Conservation (phyloP, 2,797 vertebrate species). For the Muscicapa comitata region DNA sequence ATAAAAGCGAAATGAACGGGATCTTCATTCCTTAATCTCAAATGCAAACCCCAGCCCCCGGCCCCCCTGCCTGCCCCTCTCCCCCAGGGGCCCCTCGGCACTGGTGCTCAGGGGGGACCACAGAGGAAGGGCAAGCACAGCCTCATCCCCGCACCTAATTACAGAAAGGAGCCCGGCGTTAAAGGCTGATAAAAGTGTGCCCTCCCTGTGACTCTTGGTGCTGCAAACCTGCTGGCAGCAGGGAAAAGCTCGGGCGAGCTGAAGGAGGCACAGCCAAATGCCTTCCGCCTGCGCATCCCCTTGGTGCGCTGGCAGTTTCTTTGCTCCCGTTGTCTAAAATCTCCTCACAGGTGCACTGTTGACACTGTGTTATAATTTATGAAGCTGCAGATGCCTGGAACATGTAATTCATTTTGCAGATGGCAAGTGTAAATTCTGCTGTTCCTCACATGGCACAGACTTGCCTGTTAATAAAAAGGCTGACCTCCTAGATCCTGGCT, state of each 20-base stretch:
- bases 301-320: background rate
- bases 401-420: constrained; percentile 32
- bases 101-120: background rate
- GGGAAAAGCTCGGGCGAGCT: background rate
- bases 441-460: constrained; percentile 15
- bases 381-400: constrained; percentile 40
- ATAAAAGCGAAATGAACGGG: constrained; percentile 49
- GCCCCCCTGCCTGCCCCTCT: background rate
- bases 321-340: constrained; percentile 14
- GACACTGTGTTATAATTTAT: constrained; percentile 51
- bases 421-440: constrained; percentile 48
- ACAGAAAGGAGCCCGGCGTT: background rate
- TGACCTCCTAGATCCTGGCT: background rate
- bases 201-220: background rate
- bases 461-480: constrained; percentile 17
- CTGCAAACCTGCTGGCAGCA: background rate
- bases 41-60: background rate
- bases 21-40: constrained; percentile 11
- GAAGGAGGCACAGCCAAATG: background rate
- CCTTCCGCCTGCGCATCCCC: background rate
- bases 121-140: background rate
- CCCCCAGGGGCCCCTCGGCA: background rate
- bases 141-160: background rate
- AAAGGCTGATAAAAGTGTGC: background rate
- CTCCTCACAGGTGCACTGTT: constrained; percentile 44